These are phyloP conservation scores for Mormyrops boulengeri DNA, from an alignment of 2,797 vertebrate genomes.

Conservation along the genomic window DNA sequence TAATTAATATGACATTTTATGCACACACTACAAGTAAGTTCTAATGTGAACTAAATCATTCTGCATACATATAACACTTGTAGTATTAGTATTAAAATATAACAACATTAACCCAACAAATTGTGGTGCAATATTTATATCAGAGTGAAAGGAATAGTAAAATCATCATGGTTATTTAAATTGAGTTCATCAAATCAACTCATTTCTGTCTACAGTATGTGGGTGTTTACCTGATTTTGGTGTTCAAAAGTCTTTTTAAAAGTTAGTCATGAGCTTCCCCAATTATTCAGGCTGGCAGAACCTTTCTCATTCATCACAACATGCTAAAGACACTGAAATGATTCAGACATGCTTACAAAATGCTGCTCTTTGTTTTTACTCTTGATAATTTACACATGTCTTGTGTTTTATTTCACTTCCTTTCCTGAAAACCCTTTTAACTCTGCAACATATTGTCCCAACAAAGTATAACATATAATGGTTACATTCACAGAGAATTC, in stretches of 20 bases:
- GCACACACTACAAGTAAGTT: not conserved
- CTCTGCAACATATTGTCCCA: not conserved
- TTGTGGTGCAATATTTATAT: not conserved
- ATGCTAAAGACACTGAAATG: not conserved
- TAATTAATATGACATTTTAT: not conserved
- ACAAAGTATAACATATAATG: not conserved
- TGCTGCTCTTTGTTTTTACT: not conserved
- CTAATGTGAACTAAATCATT: not conserved
- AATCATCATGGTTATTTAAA: not conserved
- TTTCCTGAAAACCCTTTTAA: not conserved
- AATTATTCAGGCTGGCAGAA: not conserved
- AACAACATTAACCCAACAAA: not conserved
- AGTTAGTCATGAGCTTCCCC: not conserved
- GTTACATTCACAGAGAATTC: not conserved
- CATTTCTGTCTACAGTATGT: not conserved
- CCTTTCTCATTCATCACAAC: not conserved
- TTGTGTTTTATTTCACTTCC: not conserved
- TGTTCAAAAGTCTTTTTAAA: not conserved
- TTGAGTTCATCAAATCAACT: not conserved
- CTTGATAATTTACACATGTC: not conserved
- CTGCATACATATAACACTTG: not conserved
- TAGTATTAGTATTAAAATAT: not conserved
- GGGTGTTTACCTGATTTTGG: not conserved
- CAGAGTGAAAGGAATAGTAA: not conserved
- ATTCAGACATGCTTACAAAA: not conserved